Evolutionary conservation across 2,797 vertebrate species (phyloP).

Genomic region (Sus cebifrons): DNA sequence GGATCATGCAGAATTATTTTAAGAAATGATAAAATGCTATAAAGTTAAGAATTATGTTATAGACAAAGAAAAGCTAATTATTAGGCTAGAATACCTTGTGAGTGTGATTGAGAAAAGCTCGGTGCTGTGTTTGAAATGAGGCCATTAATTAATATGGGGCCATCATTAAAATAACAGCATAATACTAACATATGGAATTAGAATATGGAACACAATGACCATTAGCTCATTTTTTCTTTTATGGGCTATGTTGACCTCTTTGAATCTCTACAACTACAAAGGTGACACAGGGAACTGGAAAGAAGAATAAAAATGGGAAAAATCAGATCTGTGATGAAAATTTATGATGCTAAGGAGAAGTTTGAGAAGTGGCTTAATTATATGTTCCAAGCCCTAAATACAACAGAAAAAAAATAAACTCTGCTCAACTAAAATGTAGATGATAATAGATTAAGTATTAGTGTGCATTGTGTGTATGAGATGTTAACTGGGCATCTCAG

Average conservation of each 20-base stretch:
- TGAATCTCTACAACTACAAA: neutral
- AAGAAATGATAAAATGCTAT: neutral
- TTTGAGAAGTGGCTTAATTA: neutral
- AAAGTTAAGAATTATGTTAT: neutral
- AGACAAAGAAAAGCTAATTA: neutral
- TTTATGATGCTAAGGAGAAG: conserved; percentile 13
- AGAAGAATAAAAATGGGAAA: conserved; percentile 2
- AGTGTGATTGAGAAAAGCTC: neutral
- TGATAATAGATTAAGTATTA: neutral
- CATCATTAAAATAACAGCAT: neutral
- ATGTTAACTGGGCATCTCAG: neutral
- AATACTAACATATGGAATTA: neutral
- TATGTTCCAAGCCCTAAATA: neutral
- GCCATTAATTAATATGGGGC: neutral
- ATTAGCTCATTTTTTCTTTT: neutral
- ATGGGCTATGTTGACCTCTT: neutral
- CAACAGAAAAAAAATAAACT: neutral
- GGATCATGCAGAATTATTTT: neutral
- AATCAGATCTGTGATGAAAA: neutral
- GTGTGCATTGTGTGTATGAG: neutral
- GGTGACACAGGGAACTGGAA: conserved; percentile 24
- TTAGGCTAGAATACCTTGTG: neutral
- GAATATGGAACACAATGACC: neutral
- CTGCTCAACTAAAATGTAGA: neutral
- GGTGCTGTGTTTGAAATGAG: neutral